phyloP scores from a whole-genome alignment of 2,888 invertebrate genomes.

The Drosophila formosana region DNA sequence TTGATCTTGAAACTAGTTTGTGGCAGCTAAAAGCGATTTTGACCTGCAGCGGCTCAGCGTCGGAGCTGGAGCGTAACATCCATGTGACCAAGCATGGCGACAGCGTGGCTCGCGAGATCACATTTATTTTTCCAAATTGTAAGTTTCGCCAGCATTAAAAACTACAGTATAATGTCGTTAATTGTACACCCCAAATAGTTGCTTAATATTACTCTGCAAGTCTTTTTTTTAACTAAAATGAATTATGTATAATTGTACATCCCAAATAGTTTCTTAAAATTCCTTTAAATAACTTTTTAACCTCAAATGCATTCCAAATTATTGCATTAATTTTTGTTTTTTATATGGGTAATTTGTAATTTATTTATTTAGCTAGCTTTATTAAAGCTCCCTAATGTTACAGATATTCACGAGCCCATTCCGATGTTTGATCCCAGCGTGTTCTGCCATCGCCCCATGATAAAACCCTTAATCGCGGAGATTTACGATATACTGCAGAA shows the following conservation, averaged over 20 bases:
- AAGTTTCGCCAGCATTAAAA: conserved; percentile 23
- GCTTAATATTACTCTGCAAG: too few relatives aligned
- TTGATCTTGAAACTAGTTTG: neutral
- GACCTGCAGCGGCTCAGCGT: conserved; percentile 88
- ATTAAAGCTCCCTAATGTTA: conserved; percentile 33
- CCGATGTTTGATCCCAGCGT: conserved; percentile 81
- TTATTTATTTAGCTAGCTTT: neutral
- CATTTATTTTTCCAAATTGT: conserved; percentile 93
- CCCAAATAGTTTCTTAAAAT: too few relatives aligned
- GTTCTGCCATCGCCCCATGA: conserved; percentile 66
- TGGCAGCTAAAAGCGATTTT: conserved; percentile 55
- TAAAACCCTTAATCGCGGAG: conserved; percentile 62
- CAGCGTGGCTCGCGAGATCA: conserved; percentile 91
- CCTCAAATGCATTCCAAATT: too few relatives aligned
- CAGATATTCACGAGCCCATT: conserved; percentile 92
- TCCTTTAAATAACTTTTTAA: too few relatives aligned
- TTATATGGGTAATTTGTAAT: too few relatives aligned
- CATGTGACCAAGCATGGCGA: conserved; percentile 91
- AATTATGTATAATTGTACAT: too few relatives aligned
- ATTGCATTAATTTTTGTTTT: too few relatives aligned
- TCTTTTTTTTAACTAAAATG: too few relatives aligned
- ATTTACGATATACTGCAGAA: conserved; percentile 69
- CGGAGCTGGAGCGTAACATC: conserved; percentile 90
- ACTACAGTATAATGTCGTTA: too few relatives aligned
- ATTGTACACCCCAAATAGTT: too few relatives aligned